Base-by-base conservation (phyloP, 2,888 invertebrate species). In the Ormyrus nitidulus region DNA sequence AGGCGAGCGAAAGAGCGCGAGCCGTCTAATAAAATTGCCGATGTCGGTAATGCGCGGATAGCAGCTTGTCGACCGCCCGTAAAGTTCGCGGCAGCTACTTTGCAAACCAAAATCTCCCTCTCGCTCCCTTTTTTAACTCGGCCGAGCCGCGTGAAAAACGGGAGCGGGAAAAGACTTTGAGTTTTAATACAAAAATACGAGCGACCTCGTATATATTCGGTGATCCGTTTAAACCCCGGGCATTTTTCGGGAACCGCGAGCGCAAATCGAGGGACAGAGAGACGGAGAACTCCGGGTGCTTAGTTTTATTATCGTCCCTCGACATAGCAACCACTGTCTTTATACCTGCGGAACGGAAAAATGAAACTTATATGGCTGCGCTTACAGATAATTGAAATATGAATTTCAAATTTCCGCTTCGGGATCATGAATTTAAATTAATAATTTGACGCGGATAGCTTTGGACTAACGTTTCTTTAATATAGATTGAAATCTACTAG, bases 31-130 rank as follows among this genome's bases (percentile, higher is more conserved):
- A 73, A 78, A 73, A 73, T 78, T 48, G 13, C 56, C 11, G 54
- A 61, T 34, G 68, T 72, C 59, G 62, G 49, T 34, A 34, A 34
- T 34, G 34, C 68, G 68, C 34, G 44, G 66, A 56, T 54, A 48
- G 66, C 72, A 66, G 71, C 34, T 34, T 34, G 34, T 34, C 34
- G 34, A 34, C 34, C 34, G 34, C 34, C 34, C 34, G 34, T 34
- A 34, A 34, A 34, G 34, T 34, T 34, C 34, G 34, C 34, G 34
- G 34, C 61, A 77, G 66, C 74, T 79, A 71, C 71, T 81, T 78
- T 81, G 75, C 65, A 79, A 81, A 81, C 65, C 78, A 80, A 81
- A 75, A 81, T 62, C 62, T 58, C 70, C 48, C 70, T 5, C 7
- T 5, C 7, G 58, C 19, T 44, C 64, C 48, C 66, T 78, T 54